phyloP scores from a whole-genome alignment of 2,888 invertebrate genomes.

The Nomada lathburiana region DNA sequence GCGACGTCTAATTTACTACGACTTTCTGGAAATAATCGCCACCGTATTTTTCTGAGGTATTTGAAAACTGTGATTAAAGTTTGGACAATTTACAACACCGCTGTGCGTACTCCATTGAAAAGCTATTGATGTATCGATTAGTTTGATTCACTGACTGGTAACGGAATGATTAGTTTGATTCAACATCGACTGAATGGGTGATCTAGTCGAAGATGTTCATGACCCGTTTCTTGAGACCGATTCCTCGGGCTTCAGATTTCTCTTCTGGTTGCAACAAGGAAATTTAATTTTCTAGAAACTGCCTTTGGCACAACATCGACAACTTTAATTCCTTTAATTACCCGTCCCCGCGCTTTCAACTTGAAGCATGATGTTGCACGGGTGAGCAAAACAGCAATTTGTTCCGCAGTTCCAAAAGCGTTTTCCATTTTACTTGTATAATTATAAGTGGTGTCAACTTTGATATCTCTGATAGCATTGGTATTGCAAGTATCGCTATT shows the following conservation, averaged over 20 bases:
- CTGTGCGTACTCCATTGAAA: not conserved
- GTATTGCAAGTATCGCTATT: not conserved
- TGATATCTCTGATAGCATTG: not conserved
- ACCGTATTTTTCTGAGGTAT: no score
- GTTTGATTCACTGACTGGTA: not conserved
- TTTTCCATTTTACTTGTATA: not conserved
- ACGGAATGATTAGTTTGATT: conserved; percentile 17
- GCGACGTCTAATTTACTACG: no score
- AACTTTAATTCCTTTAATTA: conserved; percentile 34
- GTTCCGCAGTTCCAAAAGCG: not conserved
- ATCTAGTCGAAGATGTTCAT: conserved; percentile 12
- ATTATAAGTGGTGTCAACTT: not conserved
- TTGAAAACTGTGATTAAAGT: not conserved
- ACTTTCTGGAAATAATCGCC: no score
- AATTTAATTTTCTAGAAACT: conserved; percentile 29
- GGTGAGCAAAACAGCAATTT: not conserved
- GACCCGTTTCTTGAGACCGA: not conserved
- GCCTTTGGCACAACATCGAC: not conserved
- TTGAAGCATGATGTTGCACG: conserved; percentile 11
- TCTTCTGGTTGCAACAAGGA: not conserved
- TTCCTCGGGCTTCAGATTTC: conserved; percentile 24
- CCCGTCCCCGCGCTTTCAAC: conserved; percentile 1
- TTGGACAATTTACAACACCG: not conserved
- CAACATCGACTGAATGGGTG: not conserved
- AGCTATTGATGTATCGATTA: not conserved